Base-by-base conservation (phyloP, 2,888 invertebrate species). In the Galeruca laticollis region DNA sequence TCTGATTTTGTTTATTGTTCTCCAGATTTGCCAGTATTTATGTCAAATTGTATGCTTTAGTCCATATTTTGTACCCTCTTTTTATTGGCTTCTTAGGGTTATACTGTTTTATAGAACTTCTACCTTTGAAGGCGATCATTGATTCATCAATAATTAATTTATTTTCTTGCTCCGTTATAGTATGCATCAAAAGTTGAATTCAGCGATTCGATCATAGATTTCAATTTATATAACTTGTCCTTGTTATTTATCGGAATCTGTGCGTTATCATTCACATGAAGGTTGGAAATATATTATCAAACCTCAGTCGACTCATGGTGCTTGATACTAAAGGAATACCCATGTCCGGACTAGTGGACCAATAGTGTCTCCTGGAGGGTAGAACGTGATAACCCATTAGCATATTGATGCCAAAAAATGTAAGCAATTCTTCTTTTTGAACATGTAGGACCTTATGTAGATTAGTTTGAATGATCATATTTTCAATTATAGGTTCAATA, bases 21-120 rank as follows among this genome's bases (percentile, higher is more conserved):
- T 65, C 74, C 56, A 10, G 11, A 11, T 68, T 75, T 74, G 35
- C 79, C 76, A 65, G 73, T 73, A 49, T 78, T 78, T 18, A 77
- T 69, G 56, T 73, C 71, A 73, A 78, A 78, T 47, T 68, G 68
- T 21, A 49, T 11, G 57, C 68, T n/a, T 33, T 5, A 59, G 15
- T 35, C 68, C 59, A 61, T 13, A 62, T 18, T 49, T 68, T 68
- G 18, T 68, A 62, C 15, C 49, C 63, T 49, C 57, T 13, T 33
- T 68, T 68, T 15, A 68, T 68, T 4, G 65, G 51, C n/a, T n/a
- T n/a, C n/a, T n/a, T n/a, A n/a, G n/a, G n/a, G n/a, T n/a, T n/a
- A n/a, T n/a, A n/a, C n/a, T 65, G 65, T n/a, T 65, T 68, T 18
- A 60, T 11, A 1, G 56, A 20, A n/a, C 40, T 52, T 18, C 60